phyloP scores from a whole-genome alignment of 2,888 invertebrate genomes.

The Idaea straminata region DNA sequence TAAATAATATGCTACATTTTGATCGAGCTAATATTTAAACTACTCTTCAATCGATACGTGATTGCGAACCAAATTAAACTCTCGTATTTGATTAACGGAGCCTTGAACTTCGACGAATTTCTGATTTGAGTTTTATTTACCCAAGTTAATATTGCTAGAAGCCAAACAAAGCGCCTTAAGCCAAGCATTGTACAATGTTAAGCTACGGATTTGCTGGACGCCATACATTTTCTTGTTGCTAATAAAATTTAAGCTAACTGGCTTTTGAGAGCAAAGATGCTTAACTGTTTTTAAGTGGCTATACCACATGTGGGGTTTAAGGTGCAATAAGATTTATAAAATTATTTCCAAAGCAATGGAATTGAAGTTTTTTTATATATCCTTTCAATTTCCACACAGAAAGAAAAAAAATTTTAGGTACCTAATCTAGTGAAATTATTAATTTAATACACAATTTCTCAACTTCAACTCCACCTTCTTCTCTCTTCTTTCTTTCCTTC shows the following conservation, averaged over 20 bases:
- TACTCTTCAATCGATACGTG: neutral
- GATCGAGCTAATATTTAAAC: constrained; percentile 3
- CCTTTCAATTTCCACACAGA: too few species aligned
- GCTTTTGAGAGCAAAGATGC: neutral
- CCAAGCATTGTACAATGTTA: neutral
- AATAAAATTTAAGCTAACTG: neutral
- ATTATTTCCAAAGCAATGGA: too few species aligned
- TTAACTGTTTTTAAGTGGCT: neutral
- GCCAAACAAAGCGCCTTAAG: neutral
- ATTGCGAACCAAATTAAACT: neutral
- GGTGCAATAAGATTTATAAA: too few species aligned
- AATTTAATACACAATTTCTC: too few species aligned
- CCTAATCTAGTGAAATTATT: too few species aligned
- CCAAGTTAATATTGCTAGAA: neutral
- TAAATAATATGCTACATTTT: constrained; percentile 11
- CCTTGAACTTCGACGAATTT: neutral
- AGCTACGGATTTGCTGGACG: neutral
- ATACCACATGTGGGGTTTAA: too few species aligned
- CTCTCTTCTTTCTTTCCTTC: too few species aligned
- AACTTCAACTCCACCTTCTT: too few species aligned
- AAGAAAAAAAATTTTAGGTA: too few species aligned
- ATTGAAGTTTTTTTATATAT: too few species aligned
- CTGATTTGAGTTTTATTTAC: neutral
- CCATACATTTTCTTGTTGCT: neutral
- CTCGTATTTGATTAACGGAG: neutral